Base-by-base conservation (phyloP, 2,888 invertebrate genomes). In the Allacma fusca region DNA sequence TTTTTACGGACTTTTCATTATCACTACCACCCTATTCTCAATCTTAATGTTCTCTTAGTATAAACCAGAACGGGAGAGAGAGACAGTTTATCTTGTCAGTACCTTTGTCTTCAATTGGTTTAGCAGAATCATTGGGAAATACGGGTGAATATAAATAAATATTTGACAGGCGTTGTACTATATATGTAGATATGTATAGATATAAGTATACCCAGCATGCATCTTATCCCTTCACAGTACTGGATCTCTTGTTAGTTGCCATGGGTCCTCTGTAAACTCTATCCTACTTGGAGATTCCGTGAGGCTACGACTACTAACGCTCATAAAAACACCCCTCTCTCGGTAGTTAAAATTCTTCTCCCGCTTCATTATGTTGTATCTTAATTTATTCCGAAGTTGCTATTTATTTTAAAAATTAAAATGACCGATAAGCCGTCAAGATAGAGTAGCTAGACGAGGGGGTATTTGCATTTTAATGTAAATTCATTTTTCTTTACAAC, bases 391-490 rank as follows among this genome's bases (percentile, higher is more conserved):
- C 50, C 24, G 9, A 16, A 23, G 62, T 62, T 62, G 62, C 62
- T 62, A 62, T 62, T 62, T 62, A 62, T 62, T 62, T 62, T 62
- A 62, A 62, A 62, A 62, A 62, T 62, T 62, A 26, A 62, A 62
- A 62, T 62, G 21, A 62, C 62, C 62, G 62, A 62, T 62, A 12
- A 62, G 62, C 62, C 62, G 62, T 62, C 62, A 62, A 62, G 62
- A 62, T 62, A 62, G 62, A 26, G 23, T 24, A 24, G 62, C 23
- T 62, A 24, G 12, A 62, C 13, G 26, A 62, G 62, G 62, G n/a
- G 62, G 16, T 26, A 62, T 62, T 62, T 62, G 62, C 62, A 62
- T 62, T 62, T 62, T 62, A 62, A 62, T 62, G 62, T 62, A 26
- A 62, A 62, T 62, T 62, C 62, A 62, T 62, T 62, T 62, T 12